These are phyloP conservation scores for Pedetes capensis DNA, from an alignment of 2,113 vertebrate species.

Conservation along the genomic window DNA sequence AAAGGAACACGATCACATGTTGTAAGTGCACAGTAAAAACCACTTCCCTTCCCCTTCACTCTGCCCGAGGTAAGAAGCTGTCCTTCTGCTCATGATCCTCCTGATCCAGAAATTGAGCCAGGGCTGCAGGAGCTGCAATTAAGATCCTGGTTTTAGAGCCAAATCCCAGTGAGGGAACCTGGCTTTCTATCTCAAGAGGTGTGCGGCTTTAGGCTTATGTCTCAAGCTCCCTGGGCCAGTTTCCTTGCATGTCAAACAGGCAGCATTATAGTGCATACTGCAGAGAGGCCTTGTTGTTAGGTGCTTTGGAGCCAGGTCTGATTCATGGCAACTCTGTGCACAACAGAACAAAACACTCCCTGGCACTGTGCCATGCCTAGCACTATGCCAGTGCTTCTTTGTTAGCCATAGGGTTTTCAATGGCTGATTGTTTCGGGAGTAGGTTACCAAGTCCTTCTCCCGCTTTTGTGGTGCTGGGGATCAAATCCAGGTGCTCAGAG, in stretches of 20 bases:
- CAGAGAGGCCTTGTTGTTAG: too few species aligned
- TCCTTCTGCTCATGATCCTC: neutral
- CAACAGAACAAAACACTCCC: too few species aligned
- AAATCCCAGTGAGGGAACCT: neutral
- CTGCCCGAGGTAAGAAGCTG: neutral
- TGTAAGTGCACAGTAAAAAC: neutral
- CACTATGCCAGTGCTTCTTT: too few species aligned
- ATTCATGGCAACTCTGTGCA: too few species aligned
- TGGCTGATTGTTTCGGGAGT: too few species aligned
- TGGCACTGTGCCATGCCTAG: too few species aligned
- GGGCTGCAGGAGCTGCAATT: neutral
- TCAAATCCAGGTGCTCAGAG: too few species aligned
- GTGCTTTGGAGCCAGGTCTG: too few species aligned
- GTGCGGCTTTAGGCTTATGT: neutral
- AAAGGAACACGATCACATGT: neutral
- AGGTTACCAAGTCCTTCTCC: too few species aligned
- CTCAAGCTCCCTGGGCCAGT: neutral
- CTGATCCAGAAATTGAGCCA: neutral
- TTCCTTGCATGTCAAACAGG: neutral
- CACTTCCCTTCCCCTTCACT: neutral
- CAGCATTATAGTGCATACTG: neutral
- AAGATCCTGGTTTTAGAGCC: neutral
- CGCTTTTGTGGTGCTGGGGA: too few species aligned
- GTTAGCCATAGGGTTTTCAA: too few species aligned
- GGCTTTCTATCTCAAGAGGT: neutral